Percentiles rank a stretch among this genome's conserved stretches.
These are phyloP conservation scores for Neotoma lepida DNA, from an alignment of 2,113 vertebrate genomes.

Conservation along the genomic window DNA sequence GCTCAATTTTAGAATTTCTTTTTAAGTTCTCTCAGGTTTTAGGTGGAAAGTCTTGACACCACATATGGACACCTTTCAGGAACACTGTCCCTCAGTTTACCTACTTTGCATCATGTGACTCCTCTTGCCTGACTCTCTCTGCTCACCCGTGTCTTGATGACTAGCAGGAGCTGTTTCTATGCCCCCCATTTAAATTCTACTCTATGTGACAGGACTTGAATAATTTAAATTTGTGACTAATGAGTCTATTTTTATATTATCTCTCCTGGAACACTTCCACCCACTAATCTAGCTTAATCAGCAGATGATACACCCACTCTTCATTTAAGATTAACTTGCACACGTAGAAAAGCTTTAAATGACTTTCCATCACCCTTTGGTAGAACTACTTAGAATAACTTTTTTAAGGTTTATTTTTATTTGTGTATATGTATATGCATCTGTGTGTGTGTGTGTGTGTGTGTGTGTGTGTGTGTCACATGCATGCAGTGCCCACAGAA, in stretches of 20 bases:
- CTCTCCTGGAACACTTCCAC: conserved; percentile 15
- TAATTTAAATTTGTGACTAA: conserved; percentile 52
- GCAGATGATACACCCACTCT: not conserved
- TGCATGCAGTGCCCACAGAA: not conserved
- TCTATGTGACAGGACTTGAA: not conserved
- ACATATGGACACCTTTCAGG: too few species aligned
- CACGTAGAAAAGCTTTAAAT: not conserved
- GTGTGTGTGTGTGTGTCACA: not conserved
- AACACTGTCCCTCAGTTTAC: not conserved
- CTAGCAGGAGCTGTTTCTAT: not conserved
- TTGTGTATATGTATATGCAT: not conserved
- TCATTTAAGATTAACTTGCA: not conserved
- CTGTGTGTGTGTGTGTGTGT: not conserved
- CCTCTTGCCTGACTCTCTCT: not conserved
- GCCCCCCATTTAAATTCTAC: not conserved
- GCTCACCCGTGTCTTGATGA: not conserved
- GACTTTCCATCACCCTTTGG: not conserved
- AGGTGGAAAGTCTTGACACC: too few species aligned
- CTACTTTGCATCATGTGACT: not conserved
- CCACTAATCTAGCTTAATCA: not conserved
- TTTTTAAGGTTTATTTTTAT: not conserved
- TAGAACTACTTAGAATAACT: not conserved
- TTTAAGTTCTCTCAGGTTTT: too few species aligned
- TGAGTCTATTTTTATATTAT: conserved; percentile 52
- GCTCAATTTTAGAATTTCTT: too few species aligned